Conservation (phyloP, 2,113 vertebrate species). For the Ibidorhyncha struthersii region DNA sequence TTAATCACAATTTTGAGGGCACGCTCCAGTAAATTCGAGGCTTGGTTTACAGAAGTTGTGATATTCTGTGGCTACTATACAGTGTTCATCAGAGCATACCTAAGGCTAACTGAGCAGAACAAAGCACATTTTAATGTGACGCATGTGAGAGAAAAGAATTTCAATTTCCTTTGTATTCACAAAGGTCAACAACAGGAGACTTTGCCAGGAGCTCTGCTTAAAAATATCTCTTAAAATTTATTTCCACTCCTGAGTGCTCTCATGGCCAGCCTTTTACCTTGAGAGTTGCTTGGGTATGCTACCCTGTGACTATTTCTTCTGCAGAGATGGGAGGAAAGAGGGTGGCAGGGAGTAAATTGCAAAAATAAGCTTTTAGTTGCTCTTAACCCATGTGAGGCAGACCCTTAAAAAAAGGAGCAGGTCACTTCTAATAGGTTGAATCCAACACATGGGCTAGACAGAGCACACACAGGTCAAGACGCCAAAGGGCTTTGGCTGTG, state of each 20-base stretch:
- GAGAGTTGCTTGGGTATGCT: background rate
- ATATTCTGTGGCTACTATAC: background rate
- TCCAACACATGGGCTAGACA: background rate
- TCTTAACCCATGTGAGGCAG: background rate
- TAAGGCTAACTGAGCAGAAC: background rate
- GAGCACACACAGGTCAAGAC: fast-evolving
- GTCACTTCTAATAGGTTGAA: background rate
- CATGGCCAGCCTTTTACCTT: background rate
- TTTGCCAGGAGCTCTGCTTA: background rate
- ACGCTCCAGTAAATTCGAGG: background rate
- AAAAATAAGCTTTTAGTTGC: background rate
- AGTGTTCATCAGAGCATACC: background rate
- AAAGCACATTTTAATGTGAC: background rate
- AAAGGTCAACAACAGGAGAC: background rate
- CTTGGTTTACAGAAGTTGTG: background rate
- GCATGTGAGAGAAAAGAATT: background rate
- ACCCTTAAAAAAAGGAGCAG: background rate
- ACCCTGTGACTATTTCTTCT: background rate
- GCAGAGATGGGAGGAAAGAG: background rate
- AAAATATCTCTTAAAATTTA: background rate
- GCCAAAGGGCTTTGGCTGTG: background rate
- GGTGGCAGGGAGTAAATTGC: background rate
- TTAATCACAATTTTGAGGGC: constrained; percentile 3
- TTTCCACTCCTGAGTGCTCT: background rate
- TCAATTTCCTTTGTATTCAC: background rate